phyloP scores from a whole-genome alignment of 2,797 vertebrate genomes.

The Nannoperca obscura region DNA sequence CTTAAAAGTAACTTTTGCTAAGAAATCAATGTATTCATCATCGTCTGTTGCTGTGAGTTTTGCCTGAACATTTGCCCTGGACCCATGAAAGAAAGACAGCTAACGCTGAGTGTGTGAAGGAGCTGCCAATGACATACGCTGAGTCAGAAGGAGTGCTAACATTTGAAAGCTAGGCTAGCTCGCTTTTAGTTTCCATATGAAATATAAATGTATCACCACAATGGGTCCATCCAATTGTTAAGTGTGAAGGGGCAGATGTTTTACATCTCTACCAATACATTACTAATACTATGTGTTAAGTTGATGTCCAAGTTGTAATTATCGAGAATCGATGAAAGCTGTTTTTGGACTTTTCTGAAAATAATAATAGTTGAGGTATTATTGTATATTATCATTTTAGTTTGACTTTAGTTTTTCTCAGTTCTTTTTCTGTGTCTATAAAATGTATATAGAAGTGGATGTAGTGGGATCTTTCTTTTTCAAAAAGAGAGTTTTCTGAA shows the following conservation, averaged over 20 bases:
- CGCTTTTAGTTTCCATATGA: not conserved
- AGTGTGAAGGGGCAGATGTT: not conserved
- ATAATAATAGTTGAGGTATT: not conserved
- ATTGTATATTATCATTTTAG: not conserved
- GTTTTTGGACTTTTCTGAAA: not conserved
- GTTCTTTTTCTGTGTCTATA: not conserved
- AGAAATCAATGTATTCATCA: not conserved
- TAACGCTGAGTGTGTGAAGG: too few species aligned
- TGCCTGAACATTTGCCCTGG: not conserved
- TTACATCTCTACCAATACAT: not conserved
- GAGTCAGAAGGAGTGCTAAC: not conserved
- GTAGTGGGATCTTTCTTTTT: conserved; percentile 20
- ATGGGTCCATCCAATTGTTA: too few species aligned
- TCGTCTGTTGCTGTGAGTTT: not conserved
- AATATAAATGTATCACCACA: not conserved
- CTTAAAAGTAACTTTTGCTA: not conserved
- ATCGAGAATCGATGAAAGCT: not conserved
- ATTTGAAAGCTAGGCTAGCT: too few species aligned
- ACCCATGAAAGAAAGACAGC: not conserved
- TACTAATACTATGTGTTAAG: too few species aligned
- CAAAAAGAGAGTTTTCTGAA: conserved; percentile 38
- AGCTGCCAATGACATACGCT: too few species aligned
- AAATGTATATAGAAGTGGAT: not conserved
- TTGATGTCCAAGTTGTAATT: too few species aligned
- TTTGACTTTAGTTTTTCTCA: not conserved